phyloP scores from a whole-genome alignment of 2,113 vertebrate species.

The Ctenomys sociabilis region DNA sequence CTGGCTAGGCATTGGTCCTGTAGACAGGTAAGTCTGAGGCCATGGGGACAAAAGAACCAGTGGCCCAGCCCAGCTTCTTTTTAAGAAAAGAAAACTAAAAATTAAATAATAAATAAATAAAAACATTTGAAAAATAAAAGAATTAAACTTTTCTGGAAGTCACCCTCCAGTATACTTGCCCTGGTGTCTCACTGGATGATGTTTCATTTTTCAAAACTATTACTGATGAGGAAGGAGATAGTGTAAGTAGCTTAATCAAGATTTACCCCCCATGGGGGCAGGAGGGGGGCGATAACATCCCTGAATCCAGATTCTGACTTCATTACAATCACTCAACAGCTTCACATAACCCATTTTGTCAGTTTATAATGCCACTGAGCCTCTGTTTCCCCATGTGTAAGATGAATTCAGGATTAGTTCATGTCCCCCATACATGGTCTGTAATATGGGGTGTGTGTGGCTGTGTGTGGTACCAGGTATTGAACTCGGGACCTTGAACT shows the following conservation, averaged over 20 bases:
- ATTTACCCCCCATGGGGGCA: not conserved
- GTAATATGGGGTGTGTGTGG: no score
- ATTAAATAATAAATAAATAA: no score
- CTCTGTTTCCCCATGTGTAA: not conserved
- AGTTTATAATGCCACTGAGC: no score
- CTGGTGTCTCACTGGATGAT: not conserved
- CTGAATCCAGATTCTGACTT: conserved; percentile 10
- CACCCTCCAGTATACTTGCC: not conserved
- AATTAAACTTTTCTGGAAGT: not conserved
- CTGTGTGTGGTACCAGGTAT: no score
- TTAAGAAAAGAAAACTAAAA: no score
- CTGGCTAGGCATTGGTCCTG: not conserved
- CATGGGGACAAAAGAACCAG: not conserved
- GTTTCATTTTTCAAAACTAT: not conserved
- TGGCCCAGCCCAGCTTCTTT: not conserved
- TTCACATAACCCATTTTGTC: not conserved
- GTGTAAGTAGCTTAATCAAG: not conserved
- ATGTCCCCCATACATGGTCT: no score
- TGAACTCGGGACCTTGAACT: no score
- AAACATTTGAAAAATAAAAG: no score
- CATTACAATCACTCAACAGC: not conserved
- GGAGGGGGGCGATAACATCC: not conserved
- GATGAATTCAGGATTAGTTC: not conserved
- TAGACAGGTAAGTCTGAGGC: not conserved
- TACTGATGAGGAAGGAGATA: not conserved